A percentile compares a stretch with the other conserved stretches of the same genome.
Evolutionary conservation across 2,113 vertebrate species (phyloP).

Genomic region (Centrocercus urophasianus): DNA sequence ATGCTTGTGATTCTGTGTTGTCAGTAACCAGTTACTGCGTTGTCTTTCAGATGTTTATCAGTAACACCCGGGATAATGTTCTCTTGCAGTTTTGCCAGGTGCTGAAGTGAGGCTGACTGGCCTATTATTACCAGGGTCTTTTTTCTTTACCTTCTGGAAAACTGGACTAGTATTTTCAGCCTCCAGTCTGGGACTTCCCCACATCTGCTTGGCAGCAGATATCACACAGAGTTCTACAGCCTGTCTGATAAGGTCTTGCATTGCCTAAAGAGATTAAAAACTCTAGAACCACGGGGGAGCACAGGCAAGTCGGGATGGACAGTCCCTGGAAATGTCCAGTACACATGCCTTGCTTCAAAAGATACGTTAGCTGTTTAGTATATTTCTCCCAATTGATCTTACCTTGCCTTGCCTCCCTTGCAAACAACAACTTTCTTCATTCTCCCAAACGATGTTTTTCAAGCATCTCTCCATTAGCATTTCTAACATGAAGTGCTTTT

Average conservation of each 20-base stretch:
- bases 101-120: too few relatives aligned
- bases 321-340: neutral
- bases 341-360: neutral
- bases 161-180: too few relatives aligned
- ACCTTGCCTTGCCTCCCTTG: neutral
- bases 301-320: neutral
- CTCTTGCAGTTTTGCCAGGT: too few relatives aligned
- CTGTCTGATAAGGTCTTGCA: rapidly evolving
- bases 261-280: neutral
- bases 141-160: too few relatives aligned
- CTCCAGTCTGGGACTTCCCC: too few relatives aligned
- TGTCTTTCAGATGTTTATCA: too few relatives aligned
- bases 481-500: neutral
- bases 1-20: too few relatives aligned
- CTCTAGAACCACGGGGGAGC: rapidly evolving
- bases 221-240: neutral
- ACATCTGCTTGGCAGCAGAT: neutral
- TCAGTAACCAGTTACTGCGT: too few relatives aligned
- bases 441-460: neutral
- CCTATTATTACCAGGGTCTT: too few relatives aligned
- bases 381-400: neutral
- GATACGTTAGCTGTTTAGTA: neutral
- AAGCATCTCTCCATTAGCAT: neutral
- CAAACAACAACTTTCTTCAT: neutral
- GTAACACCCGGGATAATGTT: too few relatives aligned